Conservation (phyloP, 2,113 vertebrate genomes). For the Ailuropoda melanoleuca region DNA sequence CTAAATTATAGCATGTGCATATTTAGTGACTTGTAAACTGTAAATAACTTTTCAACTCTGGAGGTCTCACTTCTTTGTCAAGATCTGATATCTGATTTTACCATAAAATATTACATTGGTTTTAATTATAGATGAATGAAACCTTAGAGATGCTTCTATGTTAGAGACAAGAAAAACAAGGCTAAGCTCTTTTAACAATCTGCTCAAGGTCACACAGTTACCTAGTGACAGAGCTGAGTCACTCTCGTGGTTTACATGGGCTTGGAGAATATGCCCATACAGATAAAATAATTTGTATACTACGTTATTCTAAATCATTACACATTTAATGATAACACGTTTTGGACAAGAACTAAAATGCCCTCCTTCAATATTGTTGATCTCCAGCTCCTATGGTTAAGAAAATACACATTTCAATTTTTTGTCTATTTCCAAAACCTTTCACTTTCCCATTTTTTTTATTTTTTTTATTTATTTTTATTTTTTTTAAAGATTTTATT, state of each 20-base stretch:
- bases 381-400: not conserved
- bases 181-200: not conserved
- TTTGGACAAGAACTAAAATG: slow-evolving; percentile 12
- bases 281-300: not conserved
- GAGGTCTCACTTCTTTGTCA: not conserved
- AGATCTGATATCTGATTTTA: not conserved
- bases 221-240: not conserved
- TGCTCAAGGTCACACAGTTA: not conserved
- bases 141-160: not conserved
- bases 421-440: slow-evolving; percentile 7
- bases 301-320: not conserved
- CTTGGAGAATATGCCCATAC: not conserved
- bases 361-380: not conserved
- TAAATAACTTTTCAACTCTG: not conserved
- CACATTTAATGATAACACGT: not conserved
- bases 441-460: not conserved
- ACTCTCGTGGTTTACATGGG: not conserved
- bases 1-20: not conserved
- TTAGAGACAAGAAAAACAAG: not conserved
- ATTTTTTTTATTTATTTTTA: too few species aligned
- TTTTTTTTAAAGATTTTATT: too few species aligned
- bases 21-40: not conserved
- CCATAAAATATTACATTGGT: not conserved
- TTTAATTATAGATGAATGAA: slow-evolving; percentile 23
- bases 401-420: not conserved